Conservation (phyloP, 1,140 invertebrate species). For the Drosophila dunni region DNA sequence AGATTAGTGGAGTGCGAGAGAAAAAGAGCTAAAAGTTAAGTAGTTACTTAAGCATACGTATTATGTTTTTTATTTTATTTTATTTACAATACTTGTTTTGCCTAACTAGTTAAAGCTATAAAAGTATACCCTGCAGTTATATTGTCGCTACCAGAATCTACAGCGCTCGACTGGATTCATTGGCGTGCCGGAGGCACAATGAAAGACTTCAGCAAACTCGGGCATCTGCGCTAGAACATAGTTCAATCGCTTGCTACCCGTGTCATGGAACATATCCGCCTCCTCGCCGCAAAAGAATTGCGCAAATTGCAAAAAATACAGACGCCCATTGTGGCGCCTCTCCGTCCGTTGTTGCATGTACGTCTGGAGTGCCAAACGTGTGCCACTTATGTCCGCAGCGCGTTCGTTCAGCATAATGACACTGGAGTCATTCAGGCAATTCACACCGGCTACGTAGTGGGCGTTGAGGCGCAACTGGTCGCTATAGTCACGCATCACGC, state of each 20-base stretch:
- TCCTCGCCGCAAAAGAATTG: slow-evolving; percentile 77
- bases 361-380: slow-evolving; percentile 64
- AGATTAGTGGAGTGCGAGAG: background rate
- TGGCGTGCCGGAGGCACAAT: slow-evolving; percentile 88
- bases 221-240: slow-evolving; percentile 93
- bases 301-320: slow-evolving; percentile 77
- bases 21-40: background rate
- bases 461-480: slow-evolving; percentile 49
- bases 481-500: slow-evolving; percentile 56
- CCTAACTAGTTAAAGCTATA: slow-evolving; percentile 68
- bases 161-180: slow-evolving; percentile 95
- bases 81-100: slow-evolving; percentile 73
- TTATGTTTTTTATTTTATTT: slow-evolving; percentile 16
- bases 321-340: slow-evolving; percentile 31
- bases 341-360: slow-evolving; percentile 43
- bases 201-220: slow-evolving; percentile 91
- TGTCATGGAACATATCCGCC: slow-evolving; percentile 90
- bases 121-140: slow-evolving; percentile 5
- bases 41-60: slow-evolving; percentile 42
- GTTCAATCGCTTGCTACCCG: slow-evolving; percentile 90
- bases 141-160: slow-evolving; percentile 89
- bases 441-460: slow-evolving; percentile 35
- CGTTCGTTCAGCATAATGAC: slow-evolving; percentile 59
- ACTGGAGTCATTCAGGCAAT: slow-evolving; percentile 54
- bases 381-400: slow-evolving; percentile 70